phyloP scores from a whole-genome alignment of 2,888 invertebrate genomes.

The Penaeus monodon region DNA sequence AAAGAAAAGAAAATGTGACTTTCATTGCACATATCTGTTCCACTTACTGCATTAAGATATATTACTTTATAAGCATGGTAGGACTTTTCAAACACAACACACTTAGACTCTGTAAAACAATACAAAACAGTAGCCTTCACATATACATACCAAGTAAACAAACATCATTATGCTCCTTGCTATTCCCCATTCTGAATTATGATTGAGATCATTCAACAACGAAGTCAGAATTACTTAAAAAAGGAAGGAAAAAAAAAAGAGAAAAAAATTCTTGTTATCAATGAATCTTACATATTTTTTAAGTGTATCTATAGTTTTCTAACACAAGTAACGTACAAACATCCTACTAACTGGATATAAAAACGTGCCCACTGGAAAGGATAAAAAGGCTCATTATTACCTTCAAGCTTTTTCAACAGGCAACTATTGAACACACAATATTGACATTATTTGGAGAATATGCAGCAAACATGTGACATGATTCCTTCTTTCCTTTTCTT shows the following conservation, averaged over 20 bases:
- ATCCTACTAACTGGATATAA: conserved; percentile 57
- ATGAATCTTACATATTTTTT: conserved; percentile 42
- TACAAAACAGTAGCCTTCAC: no score
- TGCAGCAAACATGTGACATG: conserved; percentile 12
- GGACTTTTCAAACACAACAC: no score
- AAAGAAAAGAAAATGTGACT: no score
- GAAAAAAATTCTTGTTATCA: conserved; percentile 39
- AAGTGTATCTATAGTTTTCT: conserved; percentile 51
- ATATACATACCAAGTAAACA: conserved; percentile 11
- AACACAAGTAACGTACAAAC: conserved; percentile 57
- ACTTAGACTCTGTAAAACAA: no score
- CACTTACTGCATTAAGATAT: no score
- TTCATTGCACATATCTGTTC: no score
- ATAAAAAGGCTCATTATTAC: conserved; percentile 56
- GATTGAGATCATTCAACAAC: conserved; percentile 54
- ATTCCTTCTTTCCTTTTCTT: conserved; percentile 9
- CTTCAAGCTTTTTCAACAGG: conserved; percentile 47
- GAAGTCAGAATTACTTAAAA: conserved; percentile 32
- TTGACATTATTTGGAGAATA: conserved; percentile 8
- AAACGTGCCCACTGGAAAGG: conserved; percentile 60
- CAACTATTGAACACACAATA: conserved; percentile 33
- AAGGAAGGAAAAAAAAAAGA: no score
- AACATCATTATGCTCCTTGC: conserved; percentile 35
- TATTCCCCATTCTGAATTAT: conserved; percentile 52
- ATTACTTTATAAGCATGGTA: no score